These are phyloP conservation scores for Dendrolimus punctatus DNA, from an alignment of 1,140 invertebrate species.

Conservation along the genomic window DNA sequence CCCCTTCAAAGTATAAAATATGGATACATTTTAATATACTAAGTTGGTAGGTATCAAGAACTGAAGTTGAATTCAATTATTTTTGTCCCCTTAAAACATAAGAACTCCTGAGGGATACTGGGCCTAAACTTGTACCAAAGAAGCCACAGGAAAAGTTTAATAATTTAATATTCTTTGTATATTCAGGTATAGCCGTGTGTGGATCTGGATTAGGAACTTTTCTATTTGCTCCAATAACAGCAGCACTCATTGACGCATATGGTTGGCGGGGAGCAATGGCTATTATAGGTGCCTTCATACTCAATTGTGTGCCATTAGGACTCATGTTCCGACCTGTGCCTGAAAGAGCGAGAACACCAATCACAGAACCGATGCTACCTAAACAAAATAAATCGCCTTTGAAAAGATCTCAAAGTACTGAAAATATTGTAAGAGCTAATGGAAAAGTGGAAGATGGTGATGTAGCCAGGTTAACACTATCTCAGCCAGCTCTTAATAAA, in stretches of 20 bases:
- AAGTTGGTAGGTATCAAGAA: too few species aligned
- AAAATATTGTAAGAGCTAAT: slow-evolving; percentile 59
- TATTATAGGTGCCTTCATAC: slow-evolving; percentile 85
- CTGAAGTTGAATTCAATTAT: too few species aligned
- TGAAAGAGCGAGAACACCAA: slow-evolving; percentile 52
- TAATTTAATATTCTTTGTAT: slow-evolving; percentile 6
- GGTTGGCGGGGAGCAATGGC: slow-evolving; percentile 84
- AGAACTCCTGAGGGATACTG: too few species aligned
- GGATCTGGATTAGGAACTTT: slow-evolving; percentile 93
- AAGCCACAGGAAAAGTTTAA: too few species aligned
- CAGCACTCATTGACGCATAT: slow-evolving; percentile 75
- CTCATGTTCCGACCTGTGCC: slow-evolving; percentile 82
- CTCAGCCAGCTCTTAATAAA: slow-evolving; percentile 75
- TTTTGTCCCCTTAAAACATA: too few species aligned
- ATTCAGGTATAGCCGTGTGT: slow-evolving; percentile 88
- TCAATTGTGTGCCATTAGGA: slow-evolving; percentile 89
- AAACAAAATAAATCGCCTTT: slow-evolving; percentile 56
- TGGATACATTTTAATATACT: too few species aligned
- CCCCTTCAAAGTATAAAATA: too few species aligned
- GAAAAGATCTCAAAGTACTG: slow-evolving; percentile 71
- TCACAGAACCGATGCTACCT: slow-evolving; percentile 52
- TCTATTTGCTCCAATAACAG: slow-evolving; percentile 85
- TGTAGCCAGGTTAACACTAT: slow-evolving; percentile 73
- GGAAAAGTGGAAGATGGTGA: slow-evolving; percentile 58
- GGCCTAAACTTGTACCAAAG: too few species aligned